Conservation (phyloP, 2,113 vertebrate genomes). For the Proterorhinus semilunaris region DNA sequence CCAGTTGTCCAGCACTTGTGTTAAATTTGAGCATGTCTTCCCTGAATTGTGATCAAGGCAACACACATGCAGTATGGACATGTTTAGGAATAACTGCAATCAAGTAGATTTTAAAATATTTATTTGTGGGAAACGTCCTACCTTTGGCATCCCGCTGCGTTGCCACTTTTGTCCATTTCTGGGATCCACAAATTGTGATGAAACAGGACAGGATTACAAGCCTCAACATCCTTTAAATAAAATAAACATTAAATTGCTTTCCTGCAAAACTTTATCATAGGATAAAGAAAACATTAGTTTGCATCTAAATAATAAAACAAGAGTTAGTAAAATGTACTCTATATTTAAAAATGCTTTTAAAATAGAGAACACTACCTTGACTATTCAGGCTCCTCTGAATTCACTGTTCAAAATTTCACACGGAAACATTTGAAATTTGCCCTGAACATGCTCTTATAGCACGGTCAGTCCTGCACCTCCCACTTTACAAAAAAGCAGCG, state of each 20-base stretch:
- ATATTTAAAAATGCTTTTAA: too few species aligned
- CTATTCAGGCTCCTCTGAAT: neutral
- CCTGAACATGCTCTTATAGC: slow-evolving; percentile 54
- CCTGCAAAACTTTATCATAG: neutral
- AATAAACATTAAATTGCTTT: neutral
- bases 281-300: too few species aligned
- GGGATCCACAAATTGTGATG: slow-evolving; percentile 46
- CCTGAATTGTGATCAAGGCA: neutral
- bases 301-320: too few species aligned
- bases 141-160: slow-evolving; percentile 46
- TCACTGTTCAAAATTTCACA: slow-evolving; percentile 18
- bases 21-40: slow-evolving; percentile 84
- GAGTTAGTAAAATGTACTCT: too few species aligned
- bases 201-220: slow-evolving; percentile 67
- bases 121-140: slow-evolving; percentile 18
- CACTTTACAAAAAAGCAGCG: slow-evolving; percentile 37
- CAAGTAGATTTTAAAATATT: neutral
- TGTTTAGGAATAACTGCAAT: neutral
- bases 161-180: slow-evolving; percentile 64
- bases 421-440: slow-evolving; percentile 41
- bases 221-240: slow-evolving; percentile 37
- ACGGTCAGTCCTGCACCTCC: slow-evolving; percentile 56
- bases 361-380: too few species aligned
- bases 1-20: slow-evolving; percentile 88
- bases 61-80: neutral